A percentile compares a stretch with the other conserved stretches of the same genome.
These are phyloP conservation scores for Melanogrammus aeglefinus DNA, from an alignment of 2,797 vertebrate genomes.

Conservation along the genomic window DNA sequence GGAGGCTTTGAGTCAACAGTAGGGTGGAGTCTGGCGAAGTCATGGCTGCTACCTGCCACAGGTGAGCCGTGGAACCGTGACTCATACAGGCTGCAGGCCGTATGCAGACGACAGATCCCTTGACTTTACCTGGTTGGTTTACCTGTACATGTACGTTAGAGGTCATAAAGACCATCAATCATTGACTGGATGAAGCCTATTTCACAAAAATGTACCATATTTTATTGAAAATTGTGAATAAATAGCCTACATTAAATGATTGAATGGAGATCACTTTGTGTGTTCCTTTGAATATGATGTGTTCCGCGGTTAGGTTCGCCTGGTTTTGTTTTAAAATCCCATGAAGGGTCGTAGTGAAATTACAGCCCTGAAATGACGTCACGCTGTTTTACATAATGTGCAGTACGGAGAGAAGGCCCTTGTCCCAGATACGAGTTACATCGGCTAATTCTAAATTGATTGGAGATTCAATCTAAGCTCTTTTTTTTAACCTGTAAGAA, in stretches of 20 bases:
- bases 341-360: neutral
- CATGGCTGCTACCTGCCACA: neutral
- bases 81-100: neutral
- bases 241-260: neutral
- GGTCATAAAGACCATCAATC: too few species aligned
- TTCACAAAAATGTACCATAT: too few species aligned
- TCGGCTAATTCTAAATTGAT: neutral
- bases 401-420: neutral
- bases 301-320: too few species aligned
- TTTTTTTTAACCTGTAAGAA: neutral
- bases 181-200: too few species aligned
- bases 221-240: too few species aligned
- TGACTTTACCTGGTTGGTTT: neutral
- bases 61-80: neutral
- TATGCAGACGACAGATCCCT: neutral
- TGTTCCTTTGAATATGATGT: too few species aligned
- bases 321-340: neutral
- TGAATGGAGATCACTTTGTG: neutral
- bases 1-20: neutral
- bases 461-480: neutral
- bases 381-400: neutral
- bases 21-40: conserved; percentile 50
- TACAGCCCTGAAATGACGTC: neutral
- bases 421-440: neutral
- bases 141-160: neutral